Base-by-base conservation (phyloP, 2,888 invertebrate genomes). In the Germaria angustata region DNA sequence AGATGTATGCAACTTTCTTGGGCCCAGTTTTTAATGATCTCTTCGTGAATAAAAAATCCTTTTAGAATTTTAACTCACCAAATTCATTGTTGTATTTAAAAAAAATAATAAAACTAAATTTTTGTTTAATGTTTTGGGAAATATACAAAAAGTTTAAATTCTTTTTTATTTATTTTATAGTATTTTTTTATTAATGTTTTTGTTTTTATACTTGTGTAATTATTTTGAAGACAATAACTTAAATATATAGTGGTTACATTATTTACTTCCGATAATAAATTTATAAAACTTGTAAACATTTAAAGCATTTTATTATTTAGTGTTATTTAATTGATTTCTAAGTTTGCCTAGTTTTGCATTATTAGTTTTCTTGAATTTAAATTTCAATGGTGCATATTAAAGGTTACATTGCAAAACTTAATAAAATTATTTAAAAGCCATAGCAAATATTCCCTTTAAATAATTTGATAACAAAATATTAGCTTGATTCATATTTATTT, bases 261-360 rank as follows among this genome's bases (percentile, higher is more conserved):
- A 11, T 65, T 69, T 63, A 32, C 13, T 57, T 71, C 53, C 61
- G 44, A 51, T 79, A 46, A 66, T 76, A 80, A 71, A 66, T 82
- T 80, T 80, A 80, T 77, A 80, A 80, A 80, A 77, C 72, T 72
- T 80, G 76, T 80, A 80, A 83, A 83, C 80, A 83, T 80, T 83
- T 83, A 83, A 83, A 83, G 83, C 83, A 80, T 66, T 81, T 77
- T 39, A 46, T 51, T 44, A 36, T 66, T 73, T 59, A 39, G 28
- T 28, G 3, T 63, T 59, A 59, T 22, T 76, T 59, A 53, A 59
- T 55, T 68, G 28, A 66, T 76, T 49, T 66, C 36, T 44, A 57
- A 28, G 24, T 57, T 57, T 36, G n/a, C 51, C 32, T 53, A 28
- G 32, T 53, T 66, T 20, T 61, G 57, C 15, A 17, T 24, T 53